Conservation (phyloP, 2,888 invertebrate genomes). For the Hyles lineata region DNA sequence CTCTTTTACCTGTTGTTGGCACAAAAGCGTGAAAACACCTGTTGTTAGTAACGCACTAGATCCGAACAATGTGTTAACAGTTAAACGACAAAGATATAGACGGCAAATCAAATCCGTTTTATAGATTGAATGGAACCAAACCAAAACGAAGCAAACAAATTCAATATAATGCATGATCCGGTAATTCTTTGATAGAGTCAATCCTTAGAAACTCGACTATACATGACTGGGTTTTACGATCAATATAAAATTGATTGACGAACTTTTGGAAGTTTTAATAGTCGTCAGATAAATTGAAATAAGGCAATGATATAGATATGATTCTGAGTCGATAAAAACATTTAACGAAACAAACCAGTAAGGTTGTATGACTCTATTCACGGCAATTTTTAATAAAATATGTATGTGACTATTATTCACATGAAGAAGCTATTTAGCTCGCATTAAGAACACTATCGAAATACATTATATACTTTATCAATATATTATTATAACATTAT, state of each 20-base stretch:
- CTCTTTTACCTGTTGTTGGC: constrained; percentile 16
- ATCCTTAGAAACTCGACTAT: neutral
- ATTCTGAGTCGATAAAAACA: too few species aligned
- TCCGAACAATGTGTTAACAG: constrained; percentile 15
- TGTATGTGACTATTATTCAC: neutral
- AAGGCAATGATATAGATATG: too few species aligned
- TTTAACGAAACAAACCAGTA: too few species aligned
- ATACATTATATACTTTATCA: neutral
- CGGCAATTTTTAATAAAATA: too few species aligned
- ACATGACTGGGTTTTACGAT: too few species aligned
- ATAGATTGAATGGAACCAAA: neutral
- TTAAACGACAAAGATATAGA: constrained; percentile 3
- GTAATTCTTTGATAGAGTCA: too few species aligned
- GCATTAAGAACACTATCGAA: neutral
- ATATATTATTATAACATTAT: neutral
- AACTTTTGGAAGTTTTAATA: too few species aligned
- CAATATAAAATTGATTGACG: too few species aligned
- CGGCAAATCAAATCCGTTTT: neutral
- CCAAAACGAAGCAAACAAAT: neutral
- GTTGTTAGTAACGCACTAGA: constrained; percentile 23
- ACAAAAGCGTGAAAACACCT: constrained; percentile 20
- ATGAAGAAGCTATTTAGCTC: neutral
- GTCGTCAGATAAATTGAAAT: too few species aligned
- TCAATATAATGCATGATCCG: neutral
- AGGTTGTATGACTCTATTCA: too few species aligned